phyloP scores from a whole-genome alignment of 2,797 vertebrate genomes.

The Erpetoichthys calabaricus region DNA sequence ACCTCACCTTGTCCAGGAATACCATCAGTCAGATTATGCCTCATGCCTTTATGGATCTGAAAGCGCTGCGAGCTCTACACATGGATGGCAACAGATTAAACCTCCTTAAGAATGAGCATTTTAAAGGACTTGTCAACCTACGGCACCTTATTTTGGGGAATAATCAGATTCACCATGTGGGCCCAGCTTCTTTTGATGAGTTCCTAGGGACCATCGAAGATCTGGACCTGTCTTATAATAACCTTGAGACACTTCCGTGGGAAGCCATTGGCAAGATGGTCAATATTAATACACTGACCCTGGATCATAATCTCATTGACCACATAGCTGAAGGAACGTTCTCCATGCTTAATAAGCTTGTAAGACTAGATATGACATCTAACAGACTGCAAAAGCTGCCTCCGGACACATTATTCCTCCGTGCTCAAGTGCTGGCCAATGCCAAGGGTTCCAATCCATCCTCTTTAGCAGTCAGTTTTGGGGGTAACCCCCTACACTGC shows the following conservation, averaged over 20 bases:
- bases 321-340: slow-evolving; percentile 75
- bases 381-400: slow-evolving; percentile 82
- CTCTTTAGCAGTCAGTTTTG: slow-evolving; percentile 70
- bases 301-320: slow-evolving; percentile 90
- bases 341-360: slow-evolving; percentile 73
- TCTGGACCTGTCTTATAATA: slow-evolving; percentile 88
- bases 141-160: slow-evolving; percentile 86
- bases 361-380: slow-evolving; percentile 83
- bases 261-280: slow-evolving; percentile 83
- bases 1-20: slow-evolving; percentile 86
- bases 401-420: slow-evolving; percentile 73
- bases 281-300: slow-evolving; percentile 76
- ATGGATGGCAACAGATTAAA: slow-evolving; percentile 86
- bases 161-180: slow-evolving; percentile 80
- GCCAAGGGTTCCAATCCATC: slow-evolving; percentile 48
- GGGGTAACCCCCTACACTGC: slow-evolving; percentile 83
- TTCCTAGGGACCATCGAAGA: slow-evolving; percentile 85
- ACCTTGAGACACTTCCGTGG: slow-evolving; percentile 77
- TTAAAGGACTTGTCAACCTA: slow-evolving; percentile 72
- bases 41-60: slow-evolving; percentile 69
- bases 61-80: slow-evolving; percentile 73
- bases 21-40: slow-evolving; percentile 82
- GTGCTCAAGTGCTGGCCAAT: slow-evolving; percentile 62
- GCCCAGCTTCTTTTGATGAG: slow-evolving; percentile 64
- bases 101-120: slow-evolving; percentile 62